These are phyloP conservation scores for Albula goreensis DNA, from an alignment of 2,113 vertebrate species.

Conservation along the genomic window DNA sequence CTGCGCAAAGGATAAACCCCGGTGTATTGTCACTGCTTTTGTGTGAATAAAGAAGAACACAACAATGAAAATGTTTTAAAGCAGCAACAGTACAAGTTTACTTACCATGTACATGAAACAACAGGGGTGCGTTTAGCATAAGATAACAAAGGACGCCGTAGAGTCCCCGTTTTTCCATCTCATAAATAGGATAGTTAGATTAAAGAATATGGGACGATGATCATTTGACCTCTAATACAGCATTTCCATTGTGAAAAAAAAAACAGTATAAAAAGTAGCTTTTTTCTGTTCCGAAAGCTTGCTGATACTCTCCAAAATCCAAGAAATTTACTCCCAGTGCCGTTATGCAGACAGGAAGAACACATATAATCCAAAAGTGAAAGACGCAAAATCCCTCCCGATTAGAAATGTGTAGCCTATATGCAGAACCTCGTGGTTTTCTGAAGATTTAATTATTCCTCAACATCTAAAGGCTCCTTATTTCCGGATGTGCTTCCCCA, in stretches of 20 bases:
- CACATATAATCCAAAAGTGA: slow-evolving; percentile 49
- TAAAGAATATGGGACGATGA: slow-evolving; percentile 50
- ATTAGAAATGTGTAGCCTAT: slow-evolving; percentile 9
- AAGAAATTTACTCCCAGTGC: slow-evolving; percentile 43
- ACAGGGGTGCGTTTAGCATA: slow-evolving; percentile 74
- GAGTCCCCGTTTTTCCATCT: slow-evolving; percentile 81
- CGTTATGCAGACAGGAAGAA: slow-evolving; percentile 45
- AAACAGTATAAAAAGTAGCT: not conserved
- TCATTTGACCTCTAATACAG: slow-evolving; percentile 49
- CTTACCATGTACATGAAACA: slow-evolving; percentile 81
- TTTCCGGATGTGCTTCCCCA: slow-evolving; percentile 35
- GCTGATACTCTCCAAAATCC: slow-evolving; percentile 32
- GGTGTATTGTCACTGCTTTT: not conserved
- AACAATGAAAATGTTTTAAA: not conserved
- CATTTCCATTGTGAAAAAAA: slow-evolving; percentile 59
- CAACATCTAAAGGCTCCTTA: slow-evolving; percentile 34
- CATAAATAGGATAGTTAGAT: slow-evolving; percentile 68
- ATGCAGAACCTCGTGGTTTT: not conserved
- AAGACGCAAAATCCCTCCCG: slow-evolving; percentile 23
- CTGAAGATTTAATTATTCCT: slow-evolving; percentile 38
- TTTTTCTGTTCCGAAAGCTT: slow-evolving; percentile 24
- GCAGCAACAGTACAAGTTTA: slow-evolving; percentile 52
- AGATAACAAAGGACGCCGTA: slow-evolving; percentile 79
- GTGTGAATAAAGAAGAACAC: not conserved
- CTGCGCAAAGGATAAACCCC: not conserved